Evolutionary conservation across 2,113 vertebrate genomes (phyloP).

Genomic region (Octodon degus): DNA sequence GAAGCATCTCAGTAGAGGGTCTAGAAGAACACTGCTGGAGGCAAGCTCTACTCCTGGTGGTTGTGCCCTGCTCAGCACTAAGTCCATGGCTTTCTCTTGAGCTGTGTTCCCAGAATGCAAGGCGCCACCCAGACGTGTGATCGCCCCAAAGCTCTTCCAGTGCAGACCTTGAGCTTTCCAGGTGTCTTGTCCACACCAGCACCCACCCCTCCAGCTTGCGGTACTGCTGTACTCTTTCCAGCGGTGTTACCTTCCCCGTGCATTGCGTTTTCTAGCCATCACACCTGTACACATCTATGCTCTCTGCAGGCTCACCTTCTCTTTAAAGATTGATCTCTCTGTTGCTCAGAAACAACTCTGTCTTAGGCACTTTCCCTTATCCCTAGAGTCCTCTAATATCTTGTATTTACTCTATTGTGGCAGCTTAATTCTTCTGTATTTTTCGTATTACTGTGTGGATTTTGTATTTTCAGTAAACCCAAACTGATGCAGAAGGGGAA

Average conservation of each 20-base stretch:
- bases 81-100: background rate
- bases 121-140: fast-evolving
- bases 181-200: background rate
- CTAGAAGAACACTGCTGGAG: background rate
- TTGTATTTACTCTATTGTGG: background rate
- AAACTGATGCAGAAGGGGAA: background rate
- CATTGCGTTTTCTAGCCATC: background rate
- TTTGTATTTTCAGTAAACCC: background rate
- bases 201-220: background rate
- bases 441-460: background rate
- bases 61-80: background rate
- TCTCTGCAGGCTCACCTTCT: background rate
- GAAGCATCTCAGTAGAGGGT: background rate
- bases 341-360: background rate
- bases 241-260: background rate
- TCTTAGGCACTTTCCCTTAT: background rate
- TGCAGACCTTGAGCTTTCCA: background rate
- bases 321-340: background rate
- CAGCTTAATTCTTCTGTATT: background rate
- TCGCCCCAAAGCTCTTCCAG: background rate
- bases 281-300: no score
- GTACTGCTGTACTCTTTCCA: background rate
- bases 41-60: background rate
- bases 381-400: background rate
- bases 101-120: background rate